Percentiles rank a stretch among this genome's conserved stretches.
These are phyloP conservation scores for Portevinia maculata DNA, from an alignment of 2,888 invertebrate genomes.

Conservation along the genomic window DNA sequence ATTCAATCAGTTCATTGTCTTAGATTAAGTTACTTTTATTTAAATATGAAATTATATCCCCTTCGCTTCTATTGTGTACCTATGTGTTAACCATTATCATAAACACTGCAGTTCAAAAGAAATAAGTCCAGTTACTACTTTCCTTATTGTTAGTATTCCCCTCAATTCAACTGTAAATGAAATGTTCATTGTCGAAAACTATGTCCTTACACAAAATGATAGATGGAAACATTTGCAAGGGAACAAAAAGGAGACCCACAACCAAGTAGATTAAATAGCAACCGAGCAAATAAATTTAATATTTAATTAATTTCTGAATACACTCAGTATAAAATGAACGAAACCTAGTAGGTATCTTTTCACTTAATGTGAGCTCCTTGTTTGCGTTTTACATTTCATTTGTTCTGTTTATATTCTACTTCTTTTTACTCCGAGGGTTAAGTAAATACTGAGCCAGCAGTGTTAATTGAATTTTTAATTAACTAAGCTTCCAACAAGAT, in stretches of 20 bases:
- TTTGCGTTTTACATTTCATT: constrained; percentile 38
- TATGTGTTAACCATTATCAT: too few species aligned
- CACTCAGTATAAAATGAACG: constrained; percentile 12
- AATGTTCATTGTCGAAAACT: too few species aligned
- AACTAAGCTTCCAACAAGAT: constrained; percentile 29
- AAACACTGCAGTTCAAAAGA: too few species aligned
- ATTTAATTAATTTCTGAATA: constrained; percentile 46
- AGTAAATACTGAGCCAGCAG: constrained; percentile 22
- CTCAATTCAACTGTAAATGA: too few species aligned
- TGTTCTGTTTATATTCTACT: constrained; percentile 1
- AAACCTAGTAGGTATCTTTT: constrained; percentile 3
- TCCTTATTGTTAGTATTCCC: too few species aligned
- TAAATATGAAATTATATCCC: too few species aligned
- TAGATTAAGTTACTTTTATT: too few species aligned
- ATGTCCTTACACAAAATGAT: too few species aligned
- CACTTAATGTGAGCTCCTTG: constrained; percentile 31
- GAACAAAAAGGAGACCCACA: background rate
- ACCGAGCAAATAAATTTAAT: constrained; percentile 38
- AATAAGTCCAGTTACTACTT: too few species aligned
- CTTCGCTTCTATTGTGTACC: too few species aligned
- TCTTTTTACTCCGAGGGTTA: background rate
- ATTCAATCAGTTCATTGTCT: too few species aligned
- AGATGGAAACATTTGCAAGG: too few species aligned
- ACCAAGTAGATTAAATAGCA: constrained; percentile 7
- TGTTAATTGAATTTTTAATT: constrained; percentile 51